Evolutionary conservation across 2,888 invertebrate species (phyloP).

Genomic region (Synergus laeviventris): DNA sequence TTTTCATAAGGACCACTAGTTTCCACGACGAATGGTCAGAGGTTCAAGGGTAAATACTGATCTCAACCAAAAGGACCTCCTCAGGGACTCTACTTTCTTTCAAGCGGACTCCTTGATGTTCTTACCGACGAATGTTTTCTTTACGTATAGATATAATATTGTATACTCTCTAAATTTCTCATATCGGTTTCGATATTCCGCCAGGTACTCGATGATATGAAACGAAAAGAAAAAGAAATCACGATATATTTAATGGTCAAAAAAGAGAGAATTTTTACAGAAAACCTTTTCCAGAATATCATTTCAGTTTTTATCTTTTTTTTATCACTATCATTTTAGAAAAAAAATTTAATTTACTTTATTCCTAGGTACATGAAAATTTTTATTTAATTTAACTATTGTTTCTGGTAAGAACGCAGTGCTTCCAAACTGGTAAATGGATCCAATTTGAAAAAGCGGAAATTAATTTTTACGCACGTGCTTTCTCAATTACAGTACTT

Average conservation of each 20-base stretch:
- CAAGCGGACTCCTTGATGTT: slow-evolving; percentile 7
- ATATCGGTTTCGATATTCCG: not conserved
- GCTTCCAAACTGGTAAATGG: too few species aligned
- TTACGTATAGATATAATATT: not conserved
- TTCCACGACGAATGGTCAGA: slow-evolving; percentile 30
- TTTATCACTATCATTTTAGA: too few species aligned
- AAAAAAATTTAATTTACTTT: too few species aligned
- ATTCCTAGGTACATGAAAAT: too few species aligned
- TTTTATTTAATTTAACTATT: too few species aligned
- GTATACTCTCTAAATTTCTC: not conserved
- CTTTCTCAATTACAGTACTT: too few species aligned
- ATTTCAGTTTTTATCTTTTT: too few species aligned
- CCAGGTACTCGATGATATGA: not conserved
- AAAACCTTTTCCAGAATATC: too few species aligned
- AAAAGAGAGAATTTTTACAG: too few species aligned
- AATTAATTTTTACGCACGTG: too few species aligned
- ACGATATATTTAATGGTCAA: not conserved
- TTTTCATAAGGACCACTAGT: not conserved
- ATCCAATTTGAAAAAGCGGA: too few species aligned
- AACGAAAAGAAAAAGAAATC: not conserved
- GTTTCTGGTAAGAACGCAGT: too few species aligned
- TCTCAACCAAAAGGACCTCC: slow-evolving; percentile 6
- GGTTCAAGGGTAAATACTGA: slow-evolving; percentile 36
- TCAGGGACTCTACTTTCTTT: slow-evolving; percentile 5
- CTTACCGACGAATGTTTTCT: slow-evolving; percentile 17